Evolutionary conservation across 2,888 invertebrate genomes (phyloP), one percentile per base, ranked within the genome.

Genomic region (Megamerina dolium): DNA sequence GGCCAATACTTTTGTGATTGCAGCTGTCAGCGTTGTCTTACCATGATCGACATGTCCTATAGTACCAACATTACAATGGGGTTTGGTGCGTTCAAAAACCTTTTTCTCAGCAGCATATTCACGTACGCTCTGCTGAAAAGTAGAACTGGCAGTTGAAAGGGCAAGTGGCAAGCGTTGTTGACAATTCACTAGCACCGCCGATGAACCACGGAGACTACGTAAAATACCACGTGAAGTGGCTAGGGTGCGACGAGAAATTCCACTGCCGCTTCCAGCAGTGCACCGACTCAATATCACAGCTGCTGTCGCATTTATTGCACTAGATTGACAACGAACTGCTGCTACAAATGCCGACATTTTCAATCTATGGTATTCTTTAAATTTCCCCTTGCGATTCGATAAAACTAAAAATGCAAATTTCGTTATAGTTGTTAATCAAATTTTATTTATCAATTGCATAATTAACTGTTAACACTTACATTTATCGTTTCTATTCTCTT

Each of bases 11-110:
- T 82, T 92, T 1, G 96, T 97, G 43, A 97, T 95, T 20, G 97
- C 97, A 29, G 96, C 94, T 33, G 96, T 96, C n/a, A 97, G 77
- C 4, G 96, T 96, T 2, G 96, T 97, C 75, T 97, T 97, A 29
- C 96, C 97, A 73, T 97, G 96, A 75, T 97, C 96, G 33, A 97
- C 94, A 75, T 97, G 96, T 2, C 97, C 96, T 61, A 97, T 96
- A 0, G 96, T 96, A 10, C 97, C 97, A 27, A 97, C 86, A 74
- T 97, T 97, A 59, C 93, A 87, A 74, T 95, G 93, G n/a, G 91
- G 91, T 62, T 92, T 93, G 19, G 77, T 83, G 54, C 92, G 75
- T 56, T 80, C 78, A 66, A 79, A 93, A 0, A 89, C 79, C 68
- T 83, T 81, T 59, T 91, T 91, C 55, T 89, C 88, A 12, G 76